Evolutionary conservation across 2,888 invertebrate genomes (phyloP).

Genomic region (Conomelus anceps): DNA sequence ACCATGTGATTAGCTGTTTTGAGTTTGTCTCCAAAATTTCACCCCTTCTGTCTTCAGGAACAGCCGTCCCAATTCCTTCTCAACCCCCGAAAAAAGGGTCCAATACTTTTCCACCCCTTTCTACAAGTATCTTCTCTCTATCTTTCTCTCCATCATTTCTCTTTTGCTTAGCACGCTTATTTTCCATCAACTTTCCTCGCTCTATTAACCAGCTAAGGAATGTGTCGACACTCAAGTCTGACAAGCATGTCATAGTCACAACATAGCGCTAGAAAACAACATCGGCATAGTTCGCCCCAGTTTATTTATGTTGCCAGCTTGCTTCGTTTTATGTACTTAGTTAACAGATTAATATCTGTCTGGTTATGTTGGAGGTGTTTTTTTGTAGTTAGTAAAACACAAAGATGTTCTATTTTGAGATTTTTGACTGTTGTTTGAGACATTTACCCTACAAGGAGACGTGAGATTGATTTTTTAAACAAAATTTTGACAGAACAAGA

Average conservation of each 20-base stretch:
- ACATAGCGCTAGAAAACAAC: not conserved
- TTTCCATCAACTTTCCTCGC: not conserved
- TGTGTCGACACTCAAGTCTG: not conserved
- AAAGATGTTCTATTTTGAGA: not conserved
- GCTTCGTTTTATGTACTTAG: not conserved
- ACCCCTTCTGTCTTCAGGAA: not conserved
- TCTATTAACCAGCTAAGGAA: not conserved
- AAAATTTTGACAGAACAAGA: too few species aligned
- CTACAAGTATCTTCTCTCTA: not conserved
- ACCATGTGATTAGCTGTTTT: not conserved
- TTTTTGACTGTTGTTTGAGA: not conserved
- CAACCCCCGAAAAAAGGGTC: not conserved
- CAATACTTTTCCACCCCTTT: not conserved
- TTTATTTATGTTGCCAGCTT: not conserved
- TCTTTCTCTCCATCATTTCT: not conserved
- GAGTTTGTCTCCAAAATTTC: not conserved
- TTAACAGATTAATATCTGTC: not conserved
- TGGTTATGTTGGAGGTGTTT: not conserved
- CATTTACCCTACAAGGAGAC: not conserved
- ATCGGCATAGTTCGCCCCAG: not conserved
- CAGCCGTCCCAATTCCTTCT: not conserved
- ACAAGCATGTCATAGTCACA: not conserved
- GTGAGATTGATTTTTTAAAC: not conserved
- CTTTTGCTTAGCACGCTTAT: not conserved
- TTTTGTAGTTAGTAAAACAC: not conserved